A percentile compares a stretch with the other conserved stretches of the same genome.
phyloP scores from a whole-genome alignment of 2,888 invertebrate species.

The Lumbricus terrestris region DNA sequence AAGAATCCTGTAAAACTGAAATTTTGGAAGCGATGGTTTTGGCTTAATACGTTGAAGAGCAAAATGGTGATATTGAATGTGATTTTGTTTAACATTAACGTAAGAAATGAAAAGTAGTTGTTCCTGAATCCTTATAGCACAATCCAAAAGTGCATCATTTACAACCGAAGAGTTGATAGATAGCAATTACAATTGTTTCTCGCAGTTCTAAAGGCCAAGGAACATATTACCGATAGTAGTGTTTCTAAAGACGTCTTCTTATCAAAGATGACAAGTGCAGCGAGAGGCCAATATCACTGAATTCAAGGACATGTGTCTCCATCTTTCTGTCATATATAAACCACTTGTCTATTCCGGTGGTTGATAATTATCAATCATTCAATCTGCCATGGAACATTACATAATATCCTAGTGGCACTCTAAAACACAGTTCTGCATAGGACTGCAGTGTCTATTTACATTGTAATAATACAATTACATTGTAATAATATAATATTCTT shows the following conservation, averaged over 20 bases:
- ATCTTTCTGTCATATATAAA: not conserved
- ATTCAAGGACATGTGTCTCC: not conserved
- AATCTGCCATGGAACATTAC: not conserved
- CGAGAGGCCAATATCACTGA: not conserved
- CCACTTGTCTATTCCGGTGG: not conserved
- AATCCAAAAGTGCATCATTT: not conserved
- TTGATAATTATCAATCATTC: no score
- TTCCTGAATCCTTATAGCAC: no score
- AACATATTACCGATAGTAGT: not conserved
- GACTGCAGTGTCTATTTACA: not conserved
- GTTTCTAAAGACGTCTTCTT: not conserved
- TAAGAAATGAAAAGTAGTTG: not conserved
- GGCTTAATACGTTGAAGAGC: not conserved
- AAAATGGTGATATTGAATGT: not conserved
- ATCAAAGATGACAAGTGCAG: not conserved
- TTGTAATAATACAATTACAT: no score
- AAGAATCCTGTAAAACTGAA: not conserved
- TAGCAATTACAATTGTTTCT: not conserved
- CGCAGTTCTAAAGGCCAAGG: not conserved
- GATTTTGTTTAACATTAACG: not conserved
- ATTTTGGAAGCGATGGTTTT: not conserved
- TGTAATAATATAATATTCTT: no score
- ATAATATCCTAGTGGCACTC: not conserved
- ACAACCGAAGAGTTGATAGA: not conserved
- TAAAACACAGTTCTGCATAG: not conserved